Evolutionary conservation across 2,888 invertebrate genomes (phyloP).

Genomic region (Biston stratarius): DNA sequence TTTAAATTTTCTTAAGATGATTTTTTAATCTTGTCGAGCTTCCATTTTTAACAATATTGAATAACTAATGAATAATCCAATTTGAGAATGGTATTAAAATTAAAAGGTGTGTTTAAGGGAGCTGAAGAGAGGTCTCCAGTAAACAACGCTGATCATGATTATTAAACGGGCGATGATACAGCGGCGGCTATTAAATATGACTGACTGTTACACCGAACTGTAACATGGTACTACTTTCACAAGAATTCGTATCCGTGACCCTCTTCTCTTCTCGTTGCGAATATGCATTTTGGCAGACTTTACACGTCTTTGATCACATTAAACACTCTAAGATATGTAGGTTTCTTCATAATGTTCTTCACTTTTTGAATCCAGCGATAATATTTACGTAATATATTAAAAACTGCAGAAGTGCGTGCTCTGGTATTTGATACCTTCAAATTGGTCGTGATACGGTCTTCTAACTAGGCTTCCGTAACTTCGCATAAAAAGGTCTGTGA

Average conservation of each 20-base stretch:
- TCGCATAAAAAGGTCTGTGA: no score
- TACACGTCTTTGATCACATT: no score
- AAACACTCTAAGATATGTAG: no score
- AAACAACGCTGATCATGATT: conserved; percentile 56
- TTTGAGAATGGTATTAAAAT: conserved; percentile 17
- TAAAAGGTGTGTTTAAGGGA: conserved; percentile 21
- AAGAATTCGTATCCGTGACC: background rate
- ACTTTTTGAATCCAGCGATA: no score
- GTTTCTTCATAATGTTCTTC: no score
- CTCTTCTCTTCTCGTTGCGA: no score
- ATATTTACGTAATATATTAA: no score
- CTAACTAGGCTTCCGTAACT: no score
- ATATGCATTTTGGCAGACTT: no score
- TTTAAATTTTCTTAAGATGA: conserved; percentile 1
- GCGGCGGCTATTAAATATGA: conserved; percentile 58
- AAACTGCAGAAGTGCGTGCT: no score
- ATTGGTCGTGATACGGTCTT: no score
- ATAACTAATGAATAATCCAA: conserved; percentile 3
- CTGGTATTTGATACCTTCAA: no score
- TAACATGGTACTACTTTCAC: conserved; percentile 1
- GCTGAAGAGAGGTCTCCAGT: conserved; percentile 12
- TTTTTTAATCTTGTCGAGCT: background rate
- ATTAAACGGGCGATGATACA: conserved; percentile 63
- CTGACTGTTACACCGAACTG: conserved; percentile 55
- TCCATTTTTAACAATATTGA: background rate